Percentiles rank a stretch among this genome's conserved stretches.
Evolutionary conservation across 2,113 vertebrate genomes (phyloP).

Genomic region (Leptosomus discolor): DNA sequence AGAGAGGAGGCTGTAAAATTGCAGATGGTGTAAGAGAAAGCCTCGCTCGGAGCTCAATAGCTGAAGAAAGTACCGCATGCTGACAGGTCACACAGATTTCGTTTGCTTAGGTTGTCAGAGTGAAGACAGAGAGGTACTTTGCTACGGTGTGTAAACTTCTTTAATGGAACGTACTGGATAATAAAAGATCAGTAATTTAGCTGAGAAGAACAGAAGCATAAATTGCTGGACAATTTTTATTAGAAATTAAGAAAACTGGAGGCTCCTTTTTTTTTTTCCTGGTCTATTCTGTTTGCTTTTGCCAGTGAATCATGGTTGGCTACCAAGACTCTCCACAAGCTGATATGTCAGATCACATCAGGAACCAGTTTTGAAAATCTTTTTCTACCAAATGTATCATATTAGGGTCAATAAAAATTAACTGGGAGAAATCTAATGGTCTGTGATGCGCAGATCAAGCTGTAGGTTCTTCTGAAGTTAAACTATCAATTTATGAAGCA

Average conservation of each 20-base stretch:
- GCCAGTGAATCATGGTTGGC: background rate
- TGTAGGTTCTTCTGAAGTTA: background rate
- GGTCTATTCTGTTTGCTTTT: background rate
- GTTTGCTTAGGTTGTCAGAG: background rate
- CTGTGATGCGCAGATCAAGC: background rate
- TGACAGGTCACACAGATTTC: background rate
- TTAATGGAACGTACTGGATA: background rate
- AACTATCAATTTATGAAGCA: background rate
- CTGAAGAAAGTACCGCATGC: background rate
- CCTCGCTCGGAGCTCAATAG: background rate
- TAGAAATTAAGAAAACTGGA: background rate
- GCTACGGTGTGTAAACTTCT: background rate
- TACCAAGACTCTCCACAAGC: background rate
- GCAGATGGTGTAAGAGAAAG: background rate
- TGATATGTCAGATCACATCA: background rate
- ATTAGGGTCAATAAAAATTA: background rate
- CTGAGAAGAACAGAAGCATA: background rate
- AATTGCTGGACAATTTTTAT: background rate
- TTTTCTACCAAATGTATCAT: background rate
- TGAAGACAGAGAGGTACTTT: background rate
- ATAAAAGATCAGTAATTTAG: background rate
- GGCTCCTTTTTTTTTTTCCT: background rate
- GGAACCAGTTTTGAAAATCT: background rate
- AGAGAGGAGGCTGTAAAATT: background rate
- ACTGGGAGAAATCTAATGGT: background rate